Evolutionary conservation across 2,113 vertebrate species (phyloP).

Genomic region (Bothrops jararaca): DNA sequence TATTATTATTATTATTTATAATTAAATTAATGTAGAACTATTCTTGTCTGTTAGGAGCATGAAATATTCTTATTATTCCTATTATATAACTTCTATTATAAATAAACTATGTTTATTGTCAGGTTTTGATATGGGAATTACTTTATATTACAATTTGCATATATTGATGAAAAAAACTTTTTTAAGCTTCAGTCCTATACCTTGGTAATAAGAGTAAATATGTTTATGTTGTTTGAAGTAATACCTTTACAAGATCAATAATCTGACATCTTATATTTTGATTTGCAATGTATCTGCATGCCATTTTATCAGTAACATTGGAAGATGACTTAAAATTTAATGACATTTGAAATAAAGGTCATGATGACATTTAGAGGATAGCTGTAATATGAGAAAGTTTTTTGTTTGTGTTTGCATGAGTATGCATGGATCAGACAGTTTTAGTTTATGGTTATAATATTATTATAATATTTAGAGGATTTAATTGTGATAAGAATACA

Average conservation of each 20-base stretch:
- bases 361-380: background rate
- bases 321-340: slow-evolving; percentile 18
- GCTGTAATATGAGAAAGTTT: background rate
- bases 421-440: background rate
- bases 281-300: background rate
- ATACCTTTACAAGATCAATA: slow-evolving; percentile 7
- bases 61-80: background rate
- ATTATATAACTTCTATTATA: background rate
- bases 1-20: background rate
- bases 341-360: slow-evolving; percentile 31
- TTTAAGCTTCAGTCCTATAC: background rate
- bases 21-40: background rate
- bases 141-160: background rate
- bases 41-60: background rate
- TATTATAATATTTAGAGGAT: background rate
- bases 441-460: background rate
- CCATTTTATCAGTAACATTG: slow-evolving; percentile 12
- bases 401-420: background rate
- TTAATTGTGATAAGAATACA: slow-evolving; percentile 1
- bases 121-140: background rate
- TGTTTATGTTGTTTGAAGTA: background rate
- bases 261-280: background rate
- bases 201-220: background rate
- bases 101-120: background rate
- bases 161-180: background rate